phyloP scores from a whole-genome alignment of 2,113 vertebrate genomes.

The Zingel zingel region DNA sequence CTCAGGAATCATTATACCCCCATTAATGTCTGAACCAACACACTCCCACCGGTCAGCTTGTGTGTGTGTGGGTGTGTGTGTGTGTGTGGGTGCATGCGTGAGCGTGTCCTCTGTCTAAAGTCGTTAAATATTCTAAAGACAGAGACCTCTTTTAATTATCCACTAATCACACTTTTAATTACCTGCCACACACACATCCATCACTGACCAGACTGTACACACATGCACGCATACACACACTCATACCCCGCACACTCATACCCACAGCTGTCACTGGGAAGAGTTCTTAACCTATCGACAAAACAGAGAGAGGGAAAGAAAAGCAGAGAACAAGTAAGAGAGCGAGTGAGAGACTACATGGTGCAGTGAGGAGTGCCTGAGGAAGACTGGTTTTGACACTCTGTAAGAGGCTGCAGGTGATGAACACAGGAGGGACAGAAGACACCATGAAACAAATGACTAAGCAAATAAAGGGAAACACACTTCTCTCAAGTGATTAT shows the following conservation, averaged over 20 bases:
- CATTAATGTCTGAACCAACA: constrained; percentile 61
- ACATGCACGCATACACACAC: constrained; percentile 13
- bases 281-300: constrained; percentile 70
- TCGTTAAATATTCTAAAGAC: constrained; percentile 78
- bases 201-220: constrained; percentile 62
- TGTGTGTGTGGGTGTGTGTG: constrained; percentile 39
- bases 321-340: constrained; percentile 1
- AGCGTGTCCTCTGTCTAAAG: constrained; percentile 66
- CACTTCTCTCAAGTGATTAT: not conserved
- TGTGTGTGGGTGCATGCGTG: constrained; percentile 15
- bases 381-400: constrained; percentile 37
- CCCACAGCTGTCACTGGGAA: constrained; percentile 39
- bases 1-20: constrained; percentile 63
- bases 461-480: constrained; percentile 27
- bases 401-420: constrained; percentile 38
- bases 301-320: constrained; percentile 25
- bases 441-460: constrained; percentile 29
- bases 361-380: constrained; percentile 57
- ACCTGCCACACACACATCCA: constrained; percentile 76
- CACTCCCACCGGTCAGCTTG: constrained; percentile 51
- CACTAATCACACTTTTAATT: constrained; percentile 81
- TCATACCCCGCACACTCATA: constrained; percentile 10
- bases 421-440: constrained; percentile 23
- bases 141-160: constrained; percentile 79
- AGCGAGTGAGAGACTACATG: constrained; percentile 10